Percentiles rank a stretch among this genome's conserved stretches.
These are phyloP conservation scores for Fragum fragum DNA, from an alignment of 2,888 invertebrate genomes.

Conservation along the genomic window DNA sequence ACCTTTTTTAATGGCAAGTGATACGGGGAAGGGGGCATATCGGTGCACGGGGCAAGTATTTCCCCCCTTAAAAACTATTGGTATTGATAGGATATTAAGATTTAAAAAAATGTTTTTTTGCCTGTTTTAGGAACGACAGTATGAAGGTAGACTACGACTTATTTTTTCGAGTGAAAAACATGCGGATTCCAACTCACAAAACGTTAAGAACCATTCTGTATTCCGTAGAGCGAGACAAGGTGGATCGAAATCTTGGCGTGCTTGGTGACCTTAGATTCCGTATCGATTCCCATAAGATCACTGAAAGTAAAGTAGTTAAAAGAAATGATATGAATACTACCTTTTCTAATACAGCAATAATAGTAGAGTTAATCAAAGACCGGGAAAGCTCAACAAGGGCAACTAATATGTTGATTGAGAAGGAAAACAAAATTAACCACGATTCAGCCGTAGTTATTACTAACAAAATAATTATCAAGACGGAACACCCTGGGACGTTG, in stretches of 20 bases:
- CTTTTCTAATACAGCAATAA: background rate
- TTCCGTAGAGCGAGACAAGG: constrained; percentile 45
- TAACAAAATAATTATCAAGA: constrained; percentile 14
- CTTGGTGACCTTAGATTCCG: constrained; percentile 49
- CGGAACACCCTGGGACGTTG: background rate
- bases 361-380: background rate
- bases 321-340: background rate
- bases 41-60: no score
- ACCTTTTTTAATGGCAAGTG: no score
- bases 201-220: constrained; percentile 38
- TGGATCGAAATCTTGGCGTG: constrained; percentile 38
- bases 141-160: constrained; percentile 34
- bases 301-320: constrained; percentile 8
- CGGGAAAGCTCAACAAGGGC: no score
- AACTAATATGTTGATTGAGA: no score
- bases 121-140: constrained; percentile 36
- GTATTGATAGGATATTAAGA: no score
- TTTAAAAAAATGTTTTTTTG: no score
- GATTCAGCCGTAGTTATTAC: background rate
- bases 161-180: constrained; percentile 40
- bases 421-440: no score
- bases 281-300: constrained; percentile 31
- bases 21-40: no score
- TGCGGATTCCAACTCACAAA: constrained; percentile 34
- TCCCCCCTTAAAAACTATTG: no score